Conservation (phyloP, 2,113 vertebrate genomes). For the Gallinago media region DNA sequence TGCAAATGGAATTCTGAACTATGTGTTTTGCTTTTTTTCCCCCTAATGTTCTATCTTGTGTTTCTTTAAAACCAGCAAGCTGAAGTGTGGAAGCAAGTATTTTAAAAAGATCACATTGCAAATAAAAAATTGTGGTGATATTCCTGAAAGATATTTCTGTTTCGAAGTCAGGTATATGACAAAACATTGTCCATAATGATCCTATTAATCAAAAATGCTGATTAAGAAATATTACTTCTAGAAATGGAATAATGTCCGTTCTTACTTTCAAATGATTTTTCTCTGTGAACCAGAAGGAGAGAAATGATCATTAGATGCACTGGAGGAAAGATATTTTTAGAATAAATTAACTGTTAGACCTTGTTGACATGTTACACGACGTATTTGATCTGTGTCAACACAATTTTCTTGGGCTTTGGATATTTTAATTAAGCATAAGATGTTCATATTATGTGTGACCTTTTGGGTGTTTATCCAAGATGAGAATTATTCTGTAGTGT, state of each 20-base stretch:
- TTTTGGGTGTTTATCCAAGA: constrained; percentile 11
- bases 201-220: neutral
- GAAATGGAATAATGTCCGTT: neutral
- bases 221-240: neutral
- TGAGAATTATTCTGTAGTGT: neutral
- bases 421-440: constrained; percentile 9
- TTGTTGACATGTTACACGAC: neutral
- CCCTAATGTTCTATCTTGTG: neutral
- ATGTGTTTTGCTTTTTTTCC: neutral
- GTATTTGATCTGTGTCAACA: neutral
- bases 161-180: neutral
- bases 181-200: neutral
- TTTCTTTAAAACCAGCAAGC: neutral
- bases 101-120: neutral
- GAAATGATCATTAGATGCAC: neutral
- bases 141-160: neutral
- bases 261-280: neutral
- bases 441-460: neutral
- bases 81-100: neutral
- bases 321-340: neutral
- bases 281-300: neutral
- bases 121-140: neutral
- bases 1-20: neutral
- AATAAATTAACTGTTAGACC: neutral
- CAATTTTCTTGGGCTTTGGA: neutral